phyloP scores from a whole-genome alignment of 2,888 invertebrate species.

The Microctonus aethiopoides region DNA sequence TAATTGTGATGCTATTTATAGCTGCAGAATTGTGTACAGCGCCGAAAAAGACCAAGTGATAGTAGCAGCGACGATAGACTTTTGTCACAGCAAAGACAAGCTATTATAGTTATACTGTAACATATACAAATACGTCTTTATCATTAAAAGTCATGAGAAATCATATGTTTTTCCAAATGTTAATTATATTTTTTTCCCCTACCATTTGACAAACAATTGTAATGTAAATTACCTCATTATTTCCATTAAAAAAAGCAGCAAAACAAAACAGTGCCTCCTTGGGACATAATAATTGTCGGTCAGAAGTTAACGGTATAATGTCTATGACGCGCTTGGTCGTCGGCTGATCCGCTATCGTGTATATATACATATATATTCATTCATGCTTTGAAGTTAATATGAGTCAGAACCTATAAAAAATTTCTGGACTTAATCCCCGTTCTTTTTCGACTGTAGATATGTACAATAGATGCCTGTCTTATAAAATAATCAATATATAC shows the following conservation, averaged over 20 bases:
- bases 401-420: no score
- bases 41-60: neutral
- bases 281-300: neutral
- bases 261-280: no score
- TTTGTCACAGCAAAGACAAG: conserved; percentile 1
- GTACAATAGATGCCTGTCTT: no score
- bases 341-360: neutral
- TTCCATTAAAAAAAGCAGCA: neutral
- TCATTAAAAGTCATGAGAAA: neutral
- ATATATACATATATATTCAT: neutral
- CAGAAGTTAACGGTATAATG: conserved; percentile 16
- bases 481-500: no score
- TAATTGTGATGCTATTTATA: conserved; percentile 17
- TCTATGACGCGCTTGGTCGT: conserved; percentile 2
- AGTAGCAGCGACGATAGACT: conserved; percentile 3
- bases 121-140: neutral
- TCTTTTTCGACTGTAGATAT: no score
- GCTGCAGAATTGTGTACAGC: neutral
- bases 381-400: no score
- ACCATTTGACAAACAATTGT: neutral
- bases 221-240: neutral
- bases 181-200: neutral
- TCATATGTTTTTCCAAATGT: neutral
- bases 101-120: no score
- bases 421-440: no score